A percentile compares a stretch with the other conserved stretches of the same genome.
Evolutionary conservation across 2,113 vertebrate genomes (phyloP).

Genomic region (Hyaena hyaena): DNA sequence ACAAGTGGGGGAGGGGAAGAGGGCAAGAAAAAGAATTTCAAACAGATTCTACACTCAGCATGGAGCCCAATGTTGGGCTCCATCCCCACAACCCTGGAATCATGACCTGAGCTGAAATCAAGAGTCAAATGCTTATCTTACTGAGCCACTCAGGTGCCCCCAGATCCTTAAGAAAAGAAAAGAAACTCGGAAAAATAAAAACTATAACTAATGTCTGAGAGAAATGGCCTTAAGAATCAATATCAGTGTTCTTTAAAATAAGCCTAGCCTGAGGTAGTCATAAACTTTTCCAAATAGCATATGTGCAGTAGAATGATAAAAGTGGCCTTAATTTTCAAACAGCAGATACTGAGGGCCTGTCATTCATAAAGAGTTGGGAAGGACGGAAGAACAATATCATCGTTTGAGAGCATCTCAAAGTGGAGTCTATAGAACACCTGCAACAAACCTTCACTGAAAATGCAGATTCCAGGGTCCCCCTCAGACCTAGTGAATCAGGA

Average conservation of each 20-base stretch:
- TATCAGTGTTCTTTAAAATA: conserved; percentile 1
- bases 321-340: not conserved
- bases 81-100: too few relatives aligned
- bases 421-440: not conserved
- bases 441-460: not conserved
- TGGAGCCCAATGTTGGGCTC: too few relatives aligned
- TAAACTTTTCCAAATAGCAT: not conserved
- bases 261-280: not conserved
- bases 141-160: too few relatives aligned
- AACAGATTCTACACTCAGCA: too few relatives aligned
- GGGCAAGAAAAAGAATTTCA: too few relatives aligned
- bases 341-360: not conserved
- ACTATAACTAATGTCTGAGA: not conserved
- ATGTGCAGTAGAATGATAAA: not conserved
- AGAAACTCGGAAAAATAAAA: not conserved
- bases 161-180: not conserved
- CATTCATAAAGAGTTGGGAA: not conserved
- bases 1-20: too few relatives aligned
- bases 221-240: not conserved
- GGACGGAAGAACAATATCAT: not conserved
- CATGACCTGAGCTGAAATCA: too few relatives aligned
- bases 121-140: too few relatives aligned
- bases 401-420: not conserved
- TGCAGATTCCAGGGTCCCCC: not conserved
- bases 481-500: not conserved